Percentiles rank a stretch among this genome's conserved stretches.
Conservation (phyloP, 2,113 vertebrate species). For the Tapirus terrestris region DNA sequence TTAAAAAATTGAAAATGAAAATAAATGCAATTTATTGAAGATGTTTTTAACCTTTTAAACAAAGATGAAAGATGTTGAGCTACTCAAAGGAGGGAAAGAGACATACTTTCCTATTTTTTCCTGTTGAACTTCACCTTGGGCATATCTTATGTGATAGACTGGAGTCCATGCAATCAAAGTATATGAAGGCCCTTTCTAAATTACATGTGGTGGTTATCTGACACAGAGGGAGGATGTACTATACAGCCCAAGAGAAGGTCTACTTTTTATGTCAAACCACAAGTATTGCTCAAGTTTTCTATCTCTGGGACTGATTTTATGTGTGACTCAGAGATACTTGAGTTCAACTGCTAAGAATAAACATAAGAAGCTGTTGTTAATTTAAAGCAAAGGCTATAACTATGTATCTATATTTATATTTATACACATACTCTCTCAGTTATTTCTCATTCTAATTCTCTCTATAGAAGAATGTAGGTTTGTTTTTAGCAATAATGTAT, state of each 20-base stretch:
- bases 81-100: not conserved
- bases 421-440: not conserved
- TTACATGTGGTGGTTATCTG: not conserved
- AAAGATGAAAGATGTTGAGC: not conserved
- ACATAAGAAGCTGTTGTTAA: not conserved
- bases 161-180: not conserved
- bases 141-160: not conserved
- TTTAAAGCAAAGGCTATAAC: not conserved
- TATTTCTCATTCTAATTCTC: conserved; percentile 34
- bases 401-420: not conserved
- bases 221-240: not conserved
- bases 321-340: not conserved
- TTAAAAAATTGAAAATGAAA: not conserved
- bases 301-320: not conserved
- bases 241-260: not conserved
- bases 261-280: not conserved
- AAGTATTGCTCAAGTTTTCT: not conserved
- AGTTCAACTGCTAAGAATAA: not conserved
- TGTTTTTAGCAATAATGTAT: not conserved
- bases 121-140: not conserved
- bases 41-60: not conserved
- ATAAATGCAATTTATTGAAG: not conserved
- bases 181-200: not conserved
- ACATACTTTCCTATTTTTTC: not conserved
- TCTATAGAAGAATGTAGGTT: not conserved